Percentiles rank a stretch among this genome's conserved stretches.
Evolutionary conservation across 2,888 invertebrate species (phyloP).

Genomic region (Isoperla grammatica): DNA sequence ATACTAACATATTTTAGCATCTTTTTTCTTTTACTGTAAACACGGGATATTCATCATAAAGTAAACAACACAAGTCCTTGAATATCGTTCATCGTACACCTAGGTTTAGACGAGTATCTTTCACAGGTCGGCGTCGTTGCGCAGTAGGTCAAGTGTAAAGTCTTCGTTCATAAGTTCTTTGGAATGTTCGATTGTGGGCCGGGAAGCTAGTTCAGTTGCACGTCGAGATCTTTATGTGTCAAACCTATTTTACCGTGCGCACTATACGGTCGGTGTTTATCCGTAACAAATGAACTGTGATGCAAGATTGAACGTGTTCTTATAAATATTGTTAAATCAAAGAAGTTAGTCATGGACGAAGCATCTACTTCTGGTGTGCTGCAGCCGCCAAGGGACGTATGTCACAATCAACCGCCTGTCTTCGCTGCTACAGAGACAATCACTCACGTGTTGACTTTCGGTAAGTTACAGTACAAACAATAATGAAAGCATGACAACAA

Average conservation of each 20-base stretch:
- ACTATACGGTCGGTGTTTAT: too few relatives aligned
- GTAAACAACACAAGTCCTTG: too few relatives aligned
- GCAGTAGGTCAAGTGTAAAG: not conserved
- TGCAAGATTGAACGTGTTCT: too few relatives aligned
- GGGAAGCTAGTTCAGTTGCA: slow-evolving; percentile 12
- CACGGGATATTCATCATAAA: too few relatives aligned
- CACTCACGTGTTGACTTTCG: slow-evolving; percentile 53
- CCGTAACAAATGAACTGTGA: too few relatives aligned
- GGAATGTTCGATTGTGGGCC: slow-evolving; percentile 14
- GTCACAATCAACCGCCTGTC: slow-evolving; percentile 21
- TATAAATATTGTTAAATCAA: not conserved
- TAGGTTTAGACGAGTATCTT: too few relatives aligned
- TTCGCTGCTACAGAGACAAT: slow-evolving; percentile 41
- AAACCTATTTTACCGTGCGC: slow-evolving; percentile 1
- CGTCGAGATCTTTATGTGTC: slow-evolving; percentile 3
- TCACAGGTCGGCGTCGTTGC: not conserved
- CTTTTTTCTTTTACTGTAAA: too few relatives aligned
- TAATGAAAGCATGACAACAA: not conserved
- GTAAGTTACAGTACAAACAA: slow-evolving; percentile 37
- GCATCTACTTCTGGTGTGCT: slow-evolving; percentile 26
- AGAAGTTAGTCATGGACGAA: slow-evolving; percentile 16
- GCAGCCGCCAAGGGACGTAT: slow-evolving; percentile 9
- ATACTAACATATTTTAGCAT: too few relatives aligned
- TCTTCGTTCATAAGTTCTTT: not conserved
- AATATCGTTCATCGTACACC: too few relatives aligned